Conservation (phyloP, 2,113 vertebrate genomes). For the Scortum barcoo region DNA sequence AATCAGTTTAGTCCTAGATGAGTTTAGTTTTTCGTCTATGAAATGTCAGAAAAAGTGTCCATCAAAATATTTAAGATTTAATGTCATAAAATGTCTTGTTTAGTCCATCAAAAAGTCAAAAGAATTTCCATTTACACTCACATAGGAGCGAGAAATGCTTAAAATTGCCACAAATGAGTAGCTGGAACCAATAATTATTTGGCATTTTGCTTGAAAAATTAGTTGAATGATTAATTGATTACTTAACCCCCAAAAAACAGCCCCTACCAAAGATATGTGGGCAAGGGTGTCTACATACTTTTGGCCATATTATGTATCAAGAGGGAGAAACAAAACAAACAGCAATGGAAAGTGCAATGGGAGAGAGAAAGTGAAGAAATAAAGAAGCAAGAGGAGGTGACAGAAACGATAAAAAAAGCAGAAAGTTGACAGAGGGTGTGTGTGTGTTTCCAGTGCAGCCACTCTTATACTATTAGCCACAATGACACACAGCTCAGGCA, state of each 20-base stretch:
- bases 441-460: slow-evolving; percentile 39
- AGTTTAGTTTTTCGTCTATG: background rate
- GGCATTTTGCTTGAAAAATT: background rate
- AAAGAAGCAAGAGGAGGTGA: slow-evolving; percentile 8
- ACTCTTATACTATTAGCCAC: slow-evolving; percentile 49
- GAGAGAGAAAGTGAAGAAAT: slow-evolving; percentile 25
- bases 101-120: background rate
- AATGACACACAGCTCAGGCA: slow-evolving; percentile 50
- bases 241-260: background rate
- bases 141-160: background rate
- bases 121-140: background rate
- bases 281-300: background rate
- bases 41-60: background rate
- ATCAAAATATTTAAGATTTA: background rate
- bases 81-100: background rate
- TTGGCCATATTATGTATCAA: background rate
- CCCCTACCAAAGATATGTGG: background rate
- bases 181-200: background rate
- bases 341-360: background rate
- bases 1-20: background rate
- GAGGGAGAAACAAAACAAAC: background rate
- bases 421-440: slow-evolving; percentile 6
- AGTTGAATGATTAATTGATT: background rate
- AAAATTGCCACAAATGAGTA: background rate
- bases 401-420: slow-evolving; percentile 23